Evolutionary conservation across 2,797 vertebrate genomes (phyloP).

Genomic region (Ispidina lecontei): DNA sequence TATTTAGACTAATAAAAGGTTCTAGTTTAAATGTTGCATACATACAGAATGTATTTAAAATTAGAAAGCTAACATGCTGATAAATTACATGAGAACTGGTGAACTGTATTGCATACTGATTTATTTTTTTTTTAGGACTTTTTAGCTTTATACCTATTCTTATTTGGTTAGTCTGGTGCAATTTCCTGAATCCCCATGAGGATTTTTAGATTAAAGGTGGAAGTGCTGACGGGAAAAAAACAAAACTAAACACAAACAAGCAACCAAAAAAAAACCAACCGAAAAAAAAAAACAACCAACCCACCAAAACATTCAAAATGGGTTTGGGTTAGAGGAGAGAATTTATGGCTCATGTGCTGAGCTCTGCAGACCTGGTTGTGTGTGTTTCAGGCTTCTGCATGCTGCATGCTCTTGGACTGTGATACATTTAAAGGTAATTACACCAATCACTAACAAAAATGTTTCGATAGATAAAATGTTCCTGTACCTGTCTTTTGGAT

Average conservation of each 20-base stretch:
- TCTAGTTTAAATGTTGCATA: neutral
- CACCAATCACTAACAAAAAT: neutral
- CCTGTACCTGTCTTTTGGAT: neutral
- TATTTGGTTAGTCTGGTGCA: neutral
- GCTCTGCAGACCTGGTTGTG: neutral
- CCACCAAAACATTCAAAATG: no score
- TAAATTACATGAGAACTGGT: neutral
- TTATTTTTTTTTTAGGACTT: neutral
- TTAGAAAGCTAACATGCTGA: neutral
- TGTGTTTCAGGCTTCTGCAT: accelerated
- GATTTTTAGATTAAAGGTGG: neutral
- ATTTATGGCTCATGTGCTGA: neutral
- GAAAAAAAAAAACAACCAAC: no score
- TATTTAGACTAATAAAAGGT: neutral
- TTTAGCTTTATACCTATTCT: neutral
- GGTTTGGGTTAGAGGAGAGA: no score
- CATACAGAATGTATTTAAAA: neutral
- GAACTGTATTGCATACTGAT: neutral
- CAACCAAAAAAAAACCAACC: no score
- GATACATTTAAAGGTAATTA: neutral
- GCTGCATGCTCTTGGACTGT: neutral
- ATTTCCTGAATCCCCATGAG: neutral
- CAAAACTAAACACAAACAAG: no score
- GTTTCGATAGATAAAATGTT: neutral
- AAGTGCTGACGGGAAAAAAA: neutral